A percentile compares a stretch with the other conserved stretches of the same genome.
phyloP scores from a whole-genome alignment of 2,888 invertebrate species.

The Cylloceria caligata region DNA sequence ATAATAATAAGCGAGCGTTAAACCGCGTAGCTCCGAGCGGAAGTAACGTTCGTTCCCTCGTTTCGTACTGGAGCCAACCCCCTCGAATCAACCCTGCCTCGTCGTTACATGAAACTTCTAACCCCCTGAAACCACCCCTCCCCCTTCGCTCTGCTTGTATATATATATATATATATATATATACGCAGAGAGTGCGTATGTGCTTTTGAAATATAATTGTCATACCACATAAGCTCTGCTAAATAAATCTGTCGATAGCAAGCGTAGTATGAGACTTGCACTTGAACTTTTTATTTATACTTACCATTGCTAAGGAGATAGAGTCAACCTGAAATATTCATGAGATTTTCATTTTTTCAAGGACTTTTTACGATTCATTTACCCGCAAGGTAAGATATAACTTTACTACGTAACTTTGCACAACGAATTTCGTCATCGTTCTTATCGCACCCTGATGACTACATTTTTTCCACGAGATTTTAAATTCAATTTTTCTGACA shows the following conservation, averaged over 20 bases:
- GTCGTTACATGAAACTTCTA: slow-evolving; percentile 51
- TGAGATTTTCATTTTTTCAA: slow-evolving; percentile 1
- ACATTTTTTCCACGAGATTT: no score
- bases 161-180: slow-evolving; percentile 17
- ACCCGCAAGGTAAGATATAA: no score
- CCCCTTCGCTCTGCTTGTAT: not conserved
- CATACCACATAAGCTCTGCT: not conserved
- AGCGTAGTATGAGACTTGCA: slow-evolving; percentile 14
- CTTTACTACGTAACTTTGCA: no score
- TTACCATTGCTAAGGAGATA: not conserved
- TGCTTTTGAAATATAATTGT: slow-evolving; percentile 23
- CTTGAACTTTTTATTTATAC: slow-evolving; percentile 10
- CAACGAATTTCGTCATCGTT: no score
- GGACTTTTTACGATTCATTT: not conserved
- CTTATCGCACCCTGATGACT: no score
- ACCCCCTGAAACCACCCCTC: slow-evolving; percentile 13
- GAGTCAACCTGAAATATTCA: not conserved
- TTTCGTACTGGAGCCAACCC: slow-evolving; percentile 13
- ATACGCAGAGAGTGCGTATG: not conserved
- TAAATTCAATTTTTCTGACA: no score
- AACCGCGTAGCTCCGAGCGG: slow-evolving; percentile 79
- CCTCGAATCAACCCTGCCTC: slow-evolving; percentile 28
- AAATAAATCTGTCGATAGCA: slow-evolving; percentile 17
- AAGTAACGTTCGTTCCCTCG: slow-evolving; percentile 75
- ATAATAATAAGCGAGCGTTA: slow-evolving; percentile 82